These are phyloP conservation scores for Acrossocheilus fasciatus DNA, from an alignment of 2,797 vertebrate species.

Conservation along the genomic window DNA sequence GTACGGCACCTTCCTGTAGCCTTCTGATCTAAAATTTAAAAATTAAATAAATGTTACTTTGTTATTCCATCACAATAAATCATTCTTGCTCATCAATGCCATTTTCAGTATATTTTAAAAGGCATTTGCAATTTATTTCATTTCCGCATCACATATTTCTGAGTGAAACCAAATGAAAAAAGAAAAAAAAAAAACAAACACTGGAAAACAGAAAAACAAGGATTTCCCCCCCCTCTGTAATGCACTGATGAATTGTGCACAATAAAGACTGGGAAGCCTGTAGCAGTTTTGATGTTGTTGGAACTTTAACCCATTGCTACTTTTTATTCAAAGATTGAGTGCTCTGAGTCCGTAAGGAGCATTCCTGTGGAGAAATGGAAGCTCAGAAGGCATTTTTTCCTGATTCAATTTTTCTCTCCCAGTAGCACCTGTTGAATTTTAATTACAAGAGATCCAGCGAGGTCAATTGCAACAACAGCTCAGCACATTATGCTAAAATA, in stretches of 20 bases:
- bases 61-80: not conserved
- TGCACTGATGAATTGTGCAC: not conserved
- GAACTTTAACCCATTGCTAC: not conserved
- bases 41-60: constrained; percentile 15
- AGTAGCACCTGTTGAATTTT: constrained; percentile 69
- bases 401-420: constrained; percentile 66
- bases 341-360: not conserved
- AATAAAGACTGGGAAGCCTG: not conserved
- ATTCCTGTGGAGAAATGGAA: not conserved
- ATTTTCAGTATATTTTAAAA: not conserved
- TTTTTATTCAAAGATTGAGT: constrained; percentile 9
- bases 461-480: constrained; percentile 64
- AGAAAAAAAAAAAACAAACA: not conserved
- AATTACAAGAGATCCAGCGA: constrained; percentile 56
- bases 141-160: not conserved
- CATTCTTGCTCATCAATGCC: not conserved
- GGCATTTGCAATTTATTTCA: not conserved
- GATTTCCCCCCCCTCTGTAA: not conserved
- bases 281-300: not conserved
- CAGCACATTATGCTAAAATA: constrained; percentile 61
- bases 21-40: constrained; percentile 82
- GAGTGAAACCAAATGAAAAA: not conserved
- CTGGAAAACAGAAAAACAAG: not conserved
- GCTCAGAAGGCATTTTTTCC: not conserved
- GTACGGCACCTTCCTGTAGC: constrained; percentile 92